Evolutionary conservation across 2,888 invertebrate species (phyloP).

Genomic region (Vesta saturnalis): DNA sequence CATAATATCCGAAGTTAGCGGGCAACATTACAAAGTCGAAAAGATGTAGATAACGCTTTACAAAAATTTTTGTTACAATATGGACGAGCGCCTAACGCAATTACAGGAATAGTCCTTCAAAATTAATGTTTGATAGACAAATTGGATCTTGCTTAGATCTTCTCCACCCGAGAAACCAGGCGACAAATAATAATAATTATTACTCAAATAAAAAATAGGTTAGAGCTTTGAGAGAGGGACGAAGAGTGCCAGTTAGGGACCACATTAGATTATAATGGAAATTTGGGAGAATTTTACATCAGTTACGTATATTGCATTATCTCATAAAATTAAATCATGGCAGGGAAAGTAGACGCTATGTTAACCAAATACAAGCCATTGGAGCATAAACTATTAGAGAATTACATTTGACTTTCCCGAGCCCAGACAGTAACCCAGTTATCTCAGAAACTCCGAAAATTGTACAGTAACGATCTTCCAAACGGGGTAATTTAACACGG

Average conservation of each 20-base stretch:
- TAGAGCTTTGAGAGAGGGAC: background rate
- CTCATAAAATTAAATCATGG: background rate
- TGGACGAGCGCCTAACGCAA: background rate
- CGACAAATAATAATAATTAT: background rate
- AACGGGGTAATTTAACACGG: background rate
- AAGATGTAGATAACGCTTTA: background rate
- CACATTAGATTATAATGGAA: background rate
- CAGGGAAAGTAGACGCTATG: background rate
- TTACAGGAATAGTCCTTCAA: background rate
- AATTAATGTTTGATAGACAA: conserved; percentile 3
- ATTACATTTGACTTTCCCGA: too few relatives aligned
- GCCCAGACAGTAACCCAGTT: too few relatives aligned
- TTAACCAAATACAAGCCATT: background rate
- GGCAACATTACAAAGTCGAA: conserved; percentile 24
- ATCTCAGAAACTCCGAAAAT: too few relatives aligned
- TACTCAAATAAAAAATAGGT: background rate
- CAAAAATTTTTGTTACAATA: background rate
- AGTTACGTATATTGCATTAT: background rate
- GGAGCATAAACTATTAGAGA: background rate
- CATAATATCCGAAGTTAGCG: conserved; percentile 25
- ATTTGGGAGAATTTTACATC: background rate
- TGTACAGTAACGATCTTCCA: background rate
- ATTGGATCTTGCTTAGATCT: background rate
- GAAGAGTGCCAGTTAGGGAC: background rate
- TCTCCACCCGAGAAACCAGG: background rate